These are phyloP conservation scores for Takifugu flavidus DNA, from an alignment of 2,113 vertebrate genomes.

Conservation along the genomic window DNA sequence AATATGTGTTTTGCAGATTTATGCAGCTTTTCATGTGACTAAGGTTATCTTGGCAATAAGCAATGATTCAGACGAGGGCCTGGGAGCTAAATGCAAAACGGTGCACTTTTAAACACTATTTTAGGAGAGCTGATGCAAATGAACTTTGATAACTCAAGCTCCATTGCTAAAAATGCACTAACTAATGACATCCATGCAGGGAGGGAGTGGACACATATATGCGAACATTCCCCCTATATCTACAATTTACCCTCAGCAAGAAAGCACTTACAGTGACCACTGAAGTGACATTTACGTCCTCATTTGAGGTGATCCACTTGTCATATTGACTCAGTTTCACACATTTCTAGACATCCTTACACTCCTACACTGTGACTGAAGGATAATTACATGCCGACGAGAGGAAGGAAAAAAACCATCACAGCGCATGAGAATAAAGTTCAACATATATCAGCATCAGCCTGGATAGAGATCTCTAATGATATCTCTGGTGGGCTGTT, in stretches of 20 bases:
- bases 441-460: slow-evolving; percentile 23
- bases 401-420: slow-evolving; percentile 11
- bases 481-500: slow-evolving; percentile 69
- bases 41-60: neutral
- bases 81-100: neutral
- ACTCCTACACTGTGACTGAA: slow-evolving; percentile 7
- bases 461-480: slow-evolving; percentile 42
- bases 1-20: neutral
- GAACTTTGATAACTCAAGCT: slow-evolving; percentile 2
- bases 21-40: neutral
- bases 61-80: neutral
- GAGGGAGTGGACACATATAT: slow-evolving; percentile 8
- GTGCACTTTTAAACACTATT: neutral
- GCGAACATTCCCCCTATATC: neutral
- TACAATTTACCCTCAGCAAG: slow-evolving; percentile 4
- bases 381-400: slow-evolving; percentile 15
- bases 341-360: slow-evolving; percentile 22
- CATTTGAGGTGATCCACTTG: neutral
- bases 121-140: slow-evolving; percentile 5
- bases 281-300: too few relatives aligned
- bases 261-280: too few relatives aligned
- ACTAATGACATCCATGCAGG: slow-evolving; percentile 7
- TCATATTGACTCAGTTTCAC: slow-evolving; percentile 14
- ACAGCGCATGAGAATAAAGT: slow-evolving; percentile 3
- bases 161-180: neutral